Conservation (phyloP, 2,888 invertebrate genomes). For the Stictocephala bisonia region DNA sequence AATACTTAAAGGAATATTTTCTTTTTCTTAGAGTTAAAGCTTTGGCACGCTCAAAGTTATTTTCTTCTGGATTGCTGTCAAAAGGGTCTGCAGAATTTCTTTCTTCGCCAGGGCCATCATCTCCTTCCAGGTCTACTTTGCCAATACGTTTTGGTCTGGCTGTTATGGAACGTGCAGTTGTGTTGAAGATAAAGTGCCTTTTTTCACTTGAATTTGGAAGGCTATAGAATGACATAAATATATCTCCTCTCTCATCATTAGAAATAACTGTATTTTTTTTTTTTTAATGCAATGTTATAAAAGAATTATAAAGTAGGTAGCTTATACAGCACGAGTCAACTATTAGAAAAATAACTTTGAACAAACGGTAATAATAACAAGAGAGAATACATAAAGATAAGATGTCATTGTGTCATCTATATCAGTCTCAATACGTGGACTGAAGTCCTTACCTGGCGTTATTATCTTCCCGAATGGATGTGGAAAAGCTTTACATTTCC, state of each 20-base stretch:
- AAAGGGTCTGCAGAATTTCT: not conserved
- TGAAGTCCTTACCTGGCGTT: no score
- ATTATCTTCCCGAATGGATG: no score
- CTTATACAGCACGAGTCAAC: no score
- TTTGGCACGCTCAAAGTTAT: not conserved
- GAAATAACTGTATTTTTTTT: no score
- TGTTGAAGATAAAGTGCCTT: not conserved
- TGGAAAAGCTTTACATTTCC: no score
- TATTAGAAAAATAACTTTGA: no score
- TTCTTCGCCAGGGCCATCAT: not conserved
- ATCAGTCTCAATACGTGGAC: no score
- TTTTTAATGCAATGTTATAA: no score
- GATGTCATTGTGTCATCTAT: no score
- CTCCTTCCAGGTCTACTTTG: not conserved
- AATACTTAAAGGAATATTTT: not conserved
- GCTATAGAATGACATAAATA: conserved; percentile 4
- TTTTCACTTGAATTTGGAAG: not conserved
- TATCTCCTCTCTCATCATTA: not conserved
- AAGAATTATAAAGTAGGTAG: no score
- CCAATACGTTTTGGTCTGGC: conserved; percentile 13
- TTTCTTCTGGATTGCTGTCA: not conserved
- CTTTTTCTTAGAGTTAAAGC: not conserved
- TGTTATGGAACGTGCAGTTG: not conserved
- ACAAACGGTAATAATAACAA: no score
- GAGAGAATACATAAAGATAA: no score